Evolutionary conservation across 1,140 invertebrate genomes (phyloP), one percentile per base, ranked within the genome.

Genomic region (Meloidogyne floridensis): DNA sequence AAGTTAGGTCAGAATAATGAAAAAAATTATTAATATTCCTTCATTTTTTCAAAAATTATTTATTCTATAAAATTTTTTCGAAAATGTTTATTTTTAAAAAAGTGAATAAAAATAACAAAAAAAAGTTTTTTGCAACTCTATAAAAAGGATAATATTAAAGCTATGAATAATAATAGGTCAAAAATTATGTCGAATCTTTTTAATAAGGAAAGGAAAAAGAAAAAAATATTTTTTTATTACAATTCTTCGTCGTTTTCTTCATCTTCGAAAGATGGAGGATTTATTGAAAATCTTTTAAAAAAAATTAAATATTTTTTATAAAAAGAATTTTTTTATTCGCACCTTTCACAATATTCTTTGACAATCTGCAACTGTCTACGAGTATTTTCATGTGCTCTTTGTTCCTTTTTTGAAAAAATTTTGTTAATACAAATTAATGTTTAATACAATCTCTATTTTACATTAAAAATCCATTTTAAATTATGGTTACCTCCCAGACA

Each of bases 311-410:
- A 9, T 10, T 65, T n/a, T 65, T 65, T n/a, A 6, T n/a, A 65
- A n/a, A n/a, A n/a, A 13, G 2, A 5, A 65, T 65, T n/a, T n/a
- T 65, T 65, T n/a, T 65, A 59, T 15, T 59, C 15, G 3, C 13
- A 76, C n/a, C 72, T 54, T 20, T 78, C 74, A 71, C 83, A 84
- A 65, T 84, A 84, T 51, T 77, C 54, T 84, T 77, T 83, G n/a
- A 85, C n/a, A 51, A 86, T 56, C 18, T 79, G 47, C n/a, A 85
- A 74, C 69, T 86, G 80, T 42, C 81, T 73, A 20, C 84, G 72
- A 10, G 87, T 87, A 56, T 84, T 77, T 80, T 87, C 87, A 71
- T 87, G 87, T 42, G 87, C 76, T 75, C 85, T 79, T 79, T 82
- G 79, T 82, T 87, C 87, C 87, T 87, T 72, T 43, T 86, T 54